Base-by-base conservation (phyloP, 92 coral and sea anemone species). In the Porites evermanni region DNA sequence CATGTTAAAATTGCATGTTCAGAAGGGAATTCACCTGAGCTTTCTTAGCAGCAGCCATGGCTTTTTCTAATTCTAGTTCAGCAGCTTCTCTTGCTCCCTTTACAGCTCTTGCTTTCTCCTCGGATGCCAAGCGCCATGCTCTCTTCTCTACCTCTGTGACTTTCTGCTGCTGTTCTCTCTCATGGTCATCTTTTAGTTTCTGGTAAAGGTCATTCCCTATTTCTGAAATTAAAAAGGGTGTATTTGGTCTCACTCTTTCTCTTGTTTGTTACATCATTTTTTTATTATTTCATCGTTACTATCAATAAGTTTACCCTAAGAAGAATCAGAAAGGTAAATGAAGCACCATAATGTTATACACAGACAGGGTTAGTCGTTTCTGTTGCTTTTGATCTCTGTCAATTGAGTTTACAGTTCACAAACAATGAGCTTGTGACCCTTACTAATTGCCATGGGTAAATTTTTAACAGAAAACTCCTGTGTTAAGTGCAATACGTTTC, bases 121-220 rank as follows among this genome's bases (percentile, higher is more conserved):
- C 92, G 17, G 83, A 76, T 53, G 98, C 95, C 32, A 64, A 72
- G 47, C 70, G 87, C 90, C 89, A 86, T 6, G 91, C 82, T 76
- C 94, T 88, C 29, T 75, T 80, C 73, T 97, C 99, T 8, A 95
- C 89, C 32, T 95, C 99, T 12, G 90, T 85, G 67, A 97, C 70
- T 2, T 92, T 87, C 67, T 90, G 81, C 47, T 88, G 86, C 17
- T 86, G 91, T 65, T 93, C 89, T 72, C 52, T 85, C 44, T 97
- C 97, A 78, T 85, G 86, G 76, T 97, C 95, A 7, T 89, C 93
- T 79, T 94, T 65, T 24, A 90, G 92, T 81, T 89, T 95, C 47
- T 97, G 94, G 70, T 97, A 97, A 64, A 97, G 86, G 29, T 92
- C 85, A 79, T 92, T 95, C 7, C 99, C 99, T 47, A 93, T 91